Base-by-base conservation (phyloP, 2,113 vertebrate species). In the Silurus meridionalis region DNA sequence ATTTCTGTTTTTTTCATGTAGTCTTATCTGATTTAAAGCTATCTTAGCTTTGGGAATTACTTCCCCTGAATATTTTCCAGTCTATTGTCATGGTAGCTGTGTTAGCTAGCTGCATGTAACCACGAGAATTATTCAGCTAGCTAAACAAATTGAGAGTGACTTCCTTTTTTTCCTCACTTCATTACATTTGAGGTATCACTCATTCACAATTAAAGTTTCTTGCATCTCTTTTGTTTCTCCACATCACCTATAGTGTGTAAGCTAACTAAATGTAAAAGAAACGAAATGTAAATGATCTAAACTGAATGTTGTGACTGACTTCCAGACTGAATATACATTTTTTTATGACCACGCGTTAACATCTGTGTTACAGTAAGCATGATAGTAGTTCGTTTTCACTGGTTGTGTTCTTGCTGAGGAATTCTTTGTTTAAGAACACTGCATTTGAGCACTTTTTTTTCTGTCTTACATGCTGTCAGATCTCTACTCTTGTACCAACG, bases 341-440 rank as follows among this genome's bases (percentile, higher is more conserved):
- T 23, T 21, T 23, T 63, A 63, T 21, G 60, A 8, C 60, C 15
- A 15, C 9, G 17, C 17, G 7, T 14, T 58, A 10, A 14, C 15
- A 15, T 58, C 15, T 58, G 60, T 6, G 7, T 63, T 23, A 37
- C 37, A 37, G 37, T 37, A 37, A 37, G 37, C 37, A 37, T 37
- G 37, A 37, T 37, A 37, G 15, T 72, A 72, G 37, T 74, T 11
- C 23, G 52, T 75, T 75, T 28, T 11, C 10, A 71, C 52, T 83
- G 66, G 67, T 50, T 83, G n/a, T 72, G 55, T 83, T 28, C 5
- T 17, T 61, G 82, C 82, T 58, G 66, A 58, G 28, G 17, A 46
- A 58, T 72, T 15, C 66, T 57, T 83, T 84, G 83, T 77, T 78
- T 85, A 77, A 14, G 52, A 71, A 86, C 25, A 50, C 28, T 66